Conservation (phyloP, 2,888 invertebrate genomes). For the Chrysomela aeneicollis region DNA sequence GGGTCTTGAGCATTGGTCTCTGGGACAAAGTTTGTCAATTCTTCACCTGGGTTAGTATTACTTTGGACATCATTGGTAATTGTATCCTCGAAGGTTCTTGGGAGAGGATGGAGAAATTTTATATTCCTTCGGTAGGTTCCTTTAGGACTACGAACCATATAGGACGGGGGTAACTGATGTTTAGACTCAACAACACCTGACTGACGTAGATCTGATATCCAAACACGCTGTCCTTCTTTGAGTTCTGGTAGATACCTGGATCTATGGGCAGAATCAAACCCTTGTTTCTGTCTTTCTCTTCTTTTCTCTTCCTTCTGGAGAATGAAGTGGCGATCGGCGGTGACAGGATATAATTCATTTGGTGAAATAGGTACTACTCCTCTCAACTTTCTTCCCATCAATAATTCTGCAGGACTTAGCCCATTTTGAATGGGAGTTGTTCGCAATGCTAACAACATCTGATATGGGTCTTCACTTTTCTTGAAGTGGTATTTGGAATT, state of each 20-base stretch:
- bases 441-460: conserved; percentile 43
- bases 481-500: conserved; percentile 41
- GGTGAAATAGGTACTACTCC: conserved; percentile 36
- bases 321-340: background rate
- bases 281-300: conserved; percentile 10
- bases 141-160: conserved; percentile 26
- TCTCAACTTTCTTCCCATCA: conserved; percentile 44
- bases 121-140: conserved; percentile 3
- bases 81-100: background rate
- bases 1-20: too few species aligned
- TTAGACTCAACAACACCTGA: conserved; percentile 29
- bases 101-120: background rate
- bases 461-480: conserved; percentile 43
- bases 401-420: conserved; percentile 46
- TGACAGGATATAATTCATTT: conserved; percentile 14
- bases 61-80: background rate
- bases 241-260: conserved; percentile 23
- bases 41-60: background rate
- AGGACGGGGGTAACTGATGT: conserved; percentile 24
- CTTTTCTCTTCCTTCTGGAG: conserved; percentile 17
- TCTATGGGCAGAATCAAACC: conserved; percentile 17
- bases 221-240: conserved; percentile 39
- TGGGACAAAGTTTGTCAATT: background rate
- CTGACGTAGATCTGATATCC: conserved; percentile 41
- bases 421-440: conserved; percentile 40